Base-by-base conservation (phyloP, 2,113 vertebrate genomes). In the Pachycephala philippinensis region DNA sequence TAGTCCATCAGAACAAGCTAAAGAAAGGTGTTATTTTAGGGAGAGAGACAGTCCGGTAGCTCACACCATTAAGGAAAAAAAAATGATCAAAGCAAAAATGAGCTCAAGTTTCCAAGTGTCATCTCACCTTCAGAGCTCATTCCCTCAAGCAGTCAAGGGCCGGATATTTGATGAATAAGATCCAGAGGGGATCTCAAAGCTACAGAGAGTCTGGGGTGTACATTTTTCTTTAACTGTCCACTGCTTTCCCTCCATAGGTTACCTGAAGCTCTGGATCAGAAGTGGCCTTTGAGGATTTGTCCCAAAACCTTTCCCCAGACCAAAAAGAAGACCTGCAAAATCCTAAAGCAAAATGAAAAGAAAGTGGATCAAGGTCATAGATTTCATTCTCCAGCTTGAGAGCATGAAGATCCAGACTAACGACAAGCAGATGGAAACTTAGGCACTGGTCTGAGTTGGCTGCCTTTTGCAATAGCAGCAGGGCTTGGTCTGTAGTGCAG, bases 351-450 rank as follows among this genome's bases (percentile, higher is more conserved):
- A 89, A 87, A 66, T 49, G 9, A 64, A 95, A 95, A 81, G 27
- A 87, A 68, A 91, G 76, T 75, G 33, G 35, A 86, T 90, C 86
- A 35, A 84, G 86, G 86, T 95, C 93, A 87, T 7, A 40, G 76
- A 95, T 90, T 90, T 90, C 21, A 54, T 87, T 86, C 56, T 84
- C 24, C 20, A 35, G 47, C 89, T 87, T 74, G 52, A 80, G 33
- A 57, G 7, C 8, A 2, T 75, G 76, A 87, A 92, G 68, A 89
- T 89, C 33, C 84, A 84, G 72, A 18, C 52, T 95, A 95, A 97
- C 23, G 47, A 81, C 64, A 82, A 97, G 68, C 96, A 97, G 94
- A 95, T 95, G 94, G 86, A 27, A 81, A 71, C 49, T 90, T 68
- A 81, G 93, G 94, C 93, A 82, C 60, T 37, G 56, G 68, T 72